These are phyloP conservation scores for Centropus bengalensis DNA, from an alignment of 2,113 vertebrate genomes.

Conservation along the genomic window DNA sequence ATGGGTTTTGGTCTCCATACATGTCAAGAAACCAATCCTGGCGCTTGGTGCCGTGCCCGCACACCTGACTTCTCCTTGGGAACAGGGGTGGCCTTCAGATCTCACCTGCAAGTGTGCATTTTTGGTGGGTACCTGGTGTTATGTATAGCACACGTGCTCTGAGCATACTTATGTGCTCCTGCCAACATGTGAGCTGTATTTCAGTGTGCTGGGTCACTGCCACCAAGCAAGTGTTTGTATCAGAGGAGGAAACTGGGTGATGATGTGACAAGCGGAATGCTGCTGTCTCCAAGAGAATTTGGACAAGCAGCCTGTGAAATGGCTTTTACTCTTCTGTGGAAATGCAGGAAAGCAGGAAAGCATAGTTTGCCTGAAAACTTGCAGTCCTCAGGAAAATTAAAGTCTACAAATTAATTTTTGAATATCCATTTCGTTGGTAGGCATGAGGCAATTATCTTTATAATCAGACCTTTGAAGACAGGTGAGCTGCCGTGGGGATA, in stretches of 20 bases:
- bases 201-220: background rate
- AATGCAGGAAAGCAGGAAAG: background rate
- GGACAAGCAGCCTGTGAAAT: background rate
- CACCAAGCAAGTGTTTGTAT: background rate
- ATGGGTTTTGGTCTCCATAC: accelerated
- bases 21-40: background rate
- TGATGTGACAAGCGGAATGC: background rate
- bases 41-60: accelerated
- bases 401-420: background rate
- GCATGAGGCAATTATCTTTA: background rate
- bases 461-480: background rate
- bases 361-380: background rate
- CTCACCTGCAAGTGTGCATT: background rate
- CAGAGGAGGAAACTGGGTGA: background rate
- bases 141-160: accelerated
- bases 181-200: background rate
- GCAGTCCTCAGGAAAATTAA: background rate
- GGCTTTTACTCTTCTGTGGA: background rate
- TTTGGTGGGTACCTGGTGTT: background rate
- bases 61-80: accelerated
- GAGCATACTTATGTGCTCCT: accelerated
- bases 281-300: background rate
- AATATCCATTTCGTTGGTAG: background rate
- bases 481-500: background rate
- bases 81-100: background rate